These are phyloP conservation scores for Rutilus rutilus DNA, from an alignment of 2,113 vertebrate genomes.

Conservation along the genomic window DNA sequence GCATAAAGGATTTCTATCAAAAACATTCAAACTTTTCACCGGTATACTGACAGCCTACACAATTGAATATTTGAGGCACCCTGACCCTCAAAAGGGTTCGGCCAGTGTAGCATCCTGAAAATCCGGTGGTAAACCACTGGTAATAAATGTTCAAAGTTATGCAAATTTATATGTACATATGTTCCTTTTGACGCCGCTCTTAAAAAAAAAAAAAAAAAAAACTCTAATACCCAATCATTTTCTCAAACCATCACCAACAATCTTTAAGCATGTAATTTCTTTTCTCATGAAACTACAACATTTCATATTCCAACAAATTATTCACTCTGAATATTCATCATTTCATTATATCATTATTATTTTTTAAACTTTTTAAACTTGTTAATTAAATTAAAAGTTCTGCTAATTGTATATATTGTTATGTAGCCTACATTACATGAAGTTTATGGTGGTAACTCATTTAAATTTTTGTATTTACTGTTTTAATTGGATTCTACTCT, in stretches of 20 bases:
- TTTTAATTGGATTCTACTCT: background rate
- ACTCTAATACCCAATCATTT: background rate
- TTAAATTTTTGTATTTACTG: background rate
- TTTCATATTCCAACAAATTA: background rate
- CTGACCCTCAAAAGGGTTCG: background rate
- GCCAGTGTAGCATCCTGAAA: background rate
- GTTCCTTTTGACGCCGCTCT: background rate
- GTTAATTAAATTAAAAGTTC: background rate
- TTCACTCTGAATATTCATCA: no score
- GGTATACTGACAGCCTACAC: background rate
- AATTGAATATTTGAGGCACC: background rate
- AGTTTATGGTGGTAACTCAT: background rate
- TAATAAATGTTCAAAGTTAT: background rate
- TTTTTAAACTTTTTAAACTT: background rate
- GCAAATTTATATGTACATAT: background rate
- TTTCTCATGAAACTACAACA: background rate
- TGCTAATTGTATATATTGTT: background rate
- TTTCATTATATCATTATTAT: no score
- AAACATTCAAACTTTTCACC: no score
- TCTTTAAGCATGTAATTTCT: background rate
- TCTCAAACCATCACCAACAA: background rate
- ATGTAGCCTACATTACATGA: background rate
- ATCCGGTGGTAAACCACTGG: background rate
- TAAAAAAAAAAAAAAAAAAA: no score
- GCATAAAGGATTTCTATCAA: no score